Evolutionary conservation across 2,113 vertebrate genomes (phyloP).

Genomic region (Leucoraja erinaceus): DNA sequence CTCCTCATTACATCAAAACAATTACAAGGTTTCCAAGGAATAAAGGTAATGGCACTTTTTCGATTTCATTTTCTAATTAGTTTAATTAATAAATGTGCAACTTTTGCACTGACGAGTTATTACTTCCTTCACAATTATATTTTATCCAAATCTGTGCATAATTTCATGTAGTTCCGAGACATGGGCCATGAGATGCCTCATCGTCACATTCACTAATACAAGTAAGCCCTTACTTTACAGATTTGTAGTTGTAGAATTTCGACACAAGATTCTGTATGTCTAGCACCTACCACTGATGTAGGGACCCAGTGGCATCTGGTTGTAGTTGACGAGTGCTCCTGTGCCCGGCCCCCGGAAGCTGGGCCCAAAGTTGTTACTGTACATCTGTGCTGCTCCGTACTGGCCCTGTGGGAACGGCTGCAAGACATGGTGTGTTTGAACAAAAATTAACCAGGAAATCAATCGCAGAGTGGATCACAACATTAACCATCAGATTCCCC

Average conservation of each 20-base stretch:
- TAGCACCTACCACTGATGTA: constrained; percentile 81
- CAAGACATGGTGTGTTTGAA: constrained; percentile 8
- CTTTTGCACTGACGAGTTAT: no score
- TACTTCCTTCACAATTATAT: no score
- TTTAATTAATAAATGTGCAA: no score
- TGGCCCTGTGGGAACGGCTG: constrained; percentile 71
- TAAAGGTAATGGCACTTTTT: no score
- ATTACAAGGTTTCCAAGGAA: no score
- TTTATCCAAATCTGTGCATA: no score
- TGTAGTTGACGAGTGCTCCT: constrained; percentile 90
- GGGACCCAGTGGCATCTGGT: constrained; percentile 95
- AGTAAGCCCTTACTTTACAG: background rate
- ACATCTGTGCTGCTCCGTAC: constrained; percentile 86
- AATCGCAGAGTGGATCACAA: background rate
- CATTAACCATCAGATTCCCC: background rate
- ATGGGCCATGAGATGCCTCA: background rate
- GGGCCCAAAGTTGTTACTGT: constrained; percentile 75
- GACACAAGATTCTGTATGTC: background rate
- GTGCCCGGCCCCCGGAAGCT: constrained; percentile 81
- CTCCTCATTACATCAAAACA: no score
- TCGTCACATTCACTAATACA: background rate
- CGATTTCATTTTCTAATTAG: no score
- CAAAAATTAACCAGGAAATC: background rate
- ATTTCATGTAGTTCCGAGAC: no score
- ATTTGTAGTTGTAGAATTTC: background rate